Evolutionary conservation across 1,140 invertebrate genomes (phyloP).

Genomic region (Papilio machaon): DNA sequence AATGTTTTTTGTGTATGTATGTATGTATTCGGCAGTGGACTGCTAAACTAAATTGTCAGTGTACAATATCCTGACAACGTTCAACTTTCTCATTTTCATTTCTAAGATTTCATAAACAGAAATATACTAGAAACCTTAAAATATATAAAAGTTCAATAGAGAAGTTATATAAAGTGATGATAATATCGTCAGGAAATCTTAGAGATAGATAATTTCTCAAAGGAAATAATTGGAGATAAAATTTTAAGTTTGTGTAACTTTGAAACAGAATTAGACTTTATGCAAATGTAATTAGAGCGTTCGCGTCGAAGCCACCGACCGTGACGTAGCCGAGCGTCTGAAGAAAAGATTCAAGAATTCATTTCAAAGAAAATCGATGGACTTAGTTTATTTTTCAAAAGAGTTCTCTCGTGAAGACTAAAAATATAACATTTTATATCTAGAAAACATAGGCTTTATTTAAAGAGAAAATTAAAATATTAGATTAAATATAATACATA

Average conservation of each 20-base stretch:
- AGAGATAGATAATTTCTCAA: neutral
- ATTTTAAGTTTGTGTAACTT: constrained; percentile 11
- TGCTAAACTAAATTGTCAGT: too few relatives aligned
- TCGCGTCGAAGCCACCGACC: neutral
- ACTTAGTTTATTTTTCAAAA: neutral
- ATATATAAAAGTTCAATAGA: neutral
- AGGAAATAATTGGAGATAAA: constrained; percentile 17
- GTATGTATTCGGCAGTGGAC: too few relatives aligned
- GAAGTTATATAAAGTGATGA: neutral
- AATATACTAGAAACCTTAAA: neutral
- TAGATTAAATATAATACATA: too few relatives aligned
- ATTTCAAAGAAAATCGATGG: neutral
- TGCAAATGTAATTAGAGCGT: constrained; percentile 12
- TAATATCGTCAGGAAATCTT: neutral
- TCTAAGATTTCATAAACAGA: neutral
- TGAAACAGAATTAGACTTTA: constrained; percentile 19
- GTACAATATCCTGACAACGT: too few relatives aligned
- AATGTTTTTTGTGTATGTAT: too few relatives aligned
- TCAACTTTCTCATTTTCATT: too few relatives aligned
- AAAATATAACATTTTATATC: neutral
- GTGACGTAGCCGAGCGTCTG: neutral
- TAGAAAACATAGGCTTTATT: too few relatives aligned
- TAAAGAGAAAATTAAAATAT: too few relatives aligned
- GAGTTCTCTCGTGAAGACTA: neutral
- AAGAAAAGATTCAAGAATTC: neutral